These are phyloP conservation scores for Drosophila formosana DNA, from an alignment of 2,888 invertebrate genomes.

Conservation along the genomic window DNA sequence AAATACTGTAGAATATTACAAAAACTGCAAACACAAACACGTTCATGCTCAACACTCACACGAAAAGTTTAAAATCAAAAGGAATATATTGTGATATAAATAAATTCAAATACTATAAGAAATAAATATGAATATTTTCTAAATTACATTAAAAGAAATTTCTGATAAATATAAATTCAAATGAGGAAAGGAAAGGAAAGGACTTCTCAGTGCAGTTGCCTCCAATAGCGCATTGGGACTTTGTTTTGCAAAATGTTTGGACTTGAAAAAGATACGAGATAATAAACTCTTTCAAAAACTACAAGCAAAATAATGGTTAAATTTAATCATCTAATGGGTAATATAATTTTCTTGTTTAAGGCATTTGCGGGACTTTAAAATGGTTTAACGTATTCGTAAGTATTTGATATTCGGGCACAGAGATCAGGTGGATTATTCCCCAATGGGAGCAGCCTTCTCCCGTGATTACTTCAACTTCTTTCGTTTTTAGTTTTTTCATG, in stretches of 20 bases:
- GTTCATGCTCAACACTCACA: slow-evolving; percentile 2
- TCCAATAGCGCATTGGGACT: slow-evolving; percentile 10
- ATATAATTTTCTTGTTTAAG: slow-evolving; percentile 49
- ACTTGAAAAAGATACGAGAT: slow-evolving; percentile 15
- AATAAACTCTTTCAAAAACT: slow-evolving; percentile 40
- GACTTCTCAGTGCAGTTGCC: slow-evolving; percentile 2
- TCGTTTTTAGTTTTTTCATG: slow-evolving; percentile 15
- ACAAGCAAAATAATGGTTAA: slow-evolving; percentile 53
- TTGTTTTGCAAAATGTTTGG: slow-evolving; percentile 18
- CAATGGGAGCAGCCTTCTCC: not conserved
- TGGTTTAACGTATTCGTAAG: slow-evolving; percentile 22
- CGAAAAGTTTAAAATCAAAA: not conserved
- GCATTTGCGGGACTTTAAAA: slow-evolving; percentile 56
- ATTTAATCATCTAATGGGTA: slow-evolving; percentile 58
- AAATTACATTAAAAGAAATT: too few relatives aligned
- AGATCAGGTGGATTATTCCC: slow-evolving; percentile 2
- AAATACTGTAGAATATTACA: not conserved
- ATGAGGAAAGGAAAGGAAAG: not conserved
- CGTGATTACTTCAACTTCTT: not conserved
- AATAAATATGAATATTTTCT: not conserved
- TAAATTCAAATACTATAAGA: not conserved
- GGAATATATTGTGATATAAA: too few relatives aligned
- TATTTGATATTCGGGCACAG: slow-evolving; percentile 14
- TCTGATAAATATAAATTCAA: too few relatives aligned
- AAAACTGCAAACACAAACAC: not conserved